Evolutionary conservation across 2,888 invertebrate species (phyloP).

Genomic region (Cartodere bifasciata): DNA sequence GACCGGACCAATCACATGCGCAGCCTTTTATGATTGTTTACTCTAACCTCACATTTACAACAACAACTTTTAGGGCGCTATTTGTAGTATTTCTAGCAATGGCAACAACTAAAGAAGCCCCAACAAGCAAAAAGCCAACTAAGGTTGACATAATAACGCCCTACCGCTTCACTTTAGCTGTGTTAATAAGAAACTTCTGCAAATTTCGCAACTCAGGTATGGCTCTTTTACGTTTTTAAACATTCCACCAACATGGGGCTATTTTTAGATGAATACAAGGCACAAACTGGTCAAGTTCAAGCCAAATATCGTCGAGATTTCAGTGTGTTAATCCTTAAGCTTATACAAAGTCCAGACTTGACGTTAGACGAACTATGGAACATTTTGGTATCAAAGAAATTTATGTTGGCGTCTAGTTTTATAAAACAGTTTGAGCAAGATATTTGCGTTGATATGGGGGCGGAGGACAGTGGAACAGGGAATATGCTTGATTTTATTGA

Average conservation of each 20-base stretch:
- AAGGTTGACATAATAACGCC: constrained; percentile 56
- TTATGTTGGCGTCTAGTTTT: constrained; percentile 43
- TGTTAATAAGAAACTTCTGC: constrained; percentile 65
- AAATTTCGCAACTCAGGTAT: constrained; percentile 43
- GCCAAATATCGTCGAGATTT: constrained; percentile 61
- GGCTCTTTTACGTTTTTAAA: constrained; percentile 10
- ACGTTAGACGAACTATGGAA: constrained; percentile 53
- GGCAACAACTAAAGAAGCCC: constrained; percentile 6
- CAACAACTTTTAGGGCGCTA: no score
- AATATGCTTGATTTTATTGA: constrained; percentile 29
- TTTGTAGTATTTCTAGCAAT: no score
- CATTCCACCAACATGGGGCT: constrained; percentile 7
- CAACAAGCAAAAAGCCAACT: constrained; percentile 21
- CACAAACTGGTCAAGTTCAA: constrained; percentile 36
- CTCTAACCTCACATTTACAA: no score
- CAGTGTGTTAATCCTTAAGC: constrained; percentile 64
- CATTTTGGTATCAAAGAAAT: constrained; percentile 49
- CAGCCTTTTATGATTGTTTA: no score
- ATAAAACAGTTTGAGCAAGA: constrained; percentile 46
- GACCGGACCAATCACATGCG: no score
- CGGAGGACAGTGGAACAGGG: constrained; percentile 42
- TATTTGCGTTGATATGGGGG: constrained; percentile 40
- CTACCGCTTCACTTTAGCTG: constrained; percentile 65
- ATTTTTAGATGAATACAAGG: constrained; percentile 38
- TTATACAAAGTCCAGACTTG: constrained; percentile 74